Conservation (phyloP, 2,888 invertebrate species). For the Atethmia centrago region DNA sequence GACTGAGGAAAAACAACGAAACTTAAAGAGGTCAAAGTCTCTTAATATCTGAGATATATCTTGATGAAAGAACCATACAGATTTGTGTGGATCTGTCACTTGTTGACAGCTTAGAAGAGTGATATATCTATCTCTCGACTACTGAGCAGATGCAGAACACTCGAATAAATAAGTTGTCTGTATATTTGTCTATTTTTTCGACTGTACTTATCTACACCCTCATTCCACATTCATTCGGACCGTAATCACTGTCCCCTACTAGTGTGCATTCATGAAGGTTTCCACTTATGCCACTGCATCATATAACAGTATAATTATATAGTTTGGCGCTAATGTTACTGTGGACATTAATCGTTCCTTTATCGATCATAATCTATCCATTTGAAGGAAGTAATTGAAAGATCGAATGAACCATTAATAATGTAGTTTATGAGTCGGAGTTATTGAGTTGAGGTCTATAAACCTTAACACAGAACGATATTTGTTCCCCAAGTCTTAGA, state of each 20-base stretch:
- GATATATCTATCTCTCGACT: neutral
- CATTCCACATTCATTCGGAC: slow-evolving; percentile 72
- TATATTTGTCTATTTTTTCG: neutral
- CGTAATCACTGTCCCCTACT: slow-evolving; percentile 70
- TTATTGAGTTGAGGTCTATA: slow-evolving; percentile 10
- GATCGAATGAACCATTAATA: slow-evolving; percentile 19
- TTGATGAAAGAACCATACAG: neutral
- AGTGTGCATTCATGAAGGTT: slow-evolving; percentile 66
- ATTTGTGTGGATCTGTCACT: neutral
- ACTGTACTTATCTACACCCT: slow-evolving; percentile 51
- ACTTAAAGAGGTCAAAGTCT: neutral
- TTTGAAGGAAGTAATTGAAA: slow-evolving; percentile 43
- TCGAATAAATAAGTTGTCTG: slow-evolving; percentile 2
- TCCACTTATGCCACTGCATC: slow-evolving; percentile 57
- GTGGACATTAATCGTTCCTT: slow-evolving; percentile 31
- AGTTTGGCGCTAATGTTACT: slow-evolving; percentile 34
- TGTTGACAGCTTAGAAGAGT: no score
- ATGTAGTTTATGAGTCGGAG: slow-evolving; percentile 23
- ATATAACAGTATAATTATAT: slow-evolving; percentile 62
- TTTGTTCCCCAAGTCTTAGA: neutral
- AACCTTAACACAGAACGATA: slow-evolving; percentile 18
- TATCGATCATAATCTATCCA: slow-evolving; percentile 35
- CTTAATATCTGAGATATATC: neutral
- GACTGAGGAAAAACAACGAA: neutral
- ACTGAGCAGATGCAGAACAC: neutral